These are phyloP conservation scores for Oryzias sinensis DNA, from an alignment of 2,797 vertebrate species.

Conservation along the genomic window DNA sequence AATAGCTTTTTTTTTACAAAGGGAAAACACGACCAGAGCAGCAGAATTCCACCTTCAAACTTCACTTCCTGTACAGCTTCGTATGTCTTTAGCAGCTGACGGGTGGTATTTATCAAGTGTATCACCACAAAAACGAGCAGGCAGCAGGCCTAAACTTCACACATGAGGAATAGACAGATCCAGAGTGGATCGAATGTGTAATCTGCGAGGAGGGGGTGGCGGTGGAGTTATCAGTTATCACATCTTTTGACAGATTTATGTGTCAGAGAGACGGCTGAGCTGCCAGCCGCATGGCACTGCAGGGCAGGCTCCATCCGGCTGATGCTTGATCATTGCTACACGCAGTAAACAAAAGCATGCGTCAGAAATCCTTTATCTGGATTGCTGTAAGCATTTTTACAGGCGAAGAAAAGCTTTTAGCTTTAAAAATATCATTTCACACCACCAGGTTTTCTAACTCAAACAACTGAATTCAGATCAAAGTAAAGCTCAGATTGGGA, in stretches of 20 bases:
- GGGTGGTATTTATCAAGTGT: constrained; percentile 43
- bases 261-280: constrained; percentile 45
- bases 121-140: constrained; percentile 22
- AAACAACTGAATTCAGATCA: too few relatives aligned
- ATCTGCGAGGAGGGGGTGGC: constrained; percentile 32
- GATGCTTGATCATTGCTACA: constrained; percentile 34
- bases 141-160: constrained; percentile 48
- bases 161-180: constrained; percentile 63
- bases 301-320: constrained; percentile 38
- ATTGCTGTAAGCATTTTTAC: too few relatives aligned
- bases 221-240: constrained; percentile 51
- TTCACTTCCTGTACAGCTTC: constrained; percentile 30
- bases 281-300: constrained; percentile 46
- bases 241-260: constrained; percentile 57
- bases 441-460: too few relatives aligned
- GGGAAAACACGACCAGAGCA: constrained; percentile 37
- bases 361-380: constrained; percentile 20
- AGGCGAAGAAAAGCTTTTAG: too few relatives aligned
- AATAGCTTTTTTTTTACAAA: constrained; percentile 20
- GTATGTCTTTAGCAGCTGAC: constrained; percentile 26
- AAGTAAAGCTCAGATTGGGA: too few relatives aligned
- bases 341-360: constrained; percentile 43
- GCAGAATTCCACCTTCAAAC: constrained; percentile 57
- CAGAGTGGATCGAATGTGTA: constrained; percentile 62
- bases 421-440: too few relatives aligned